A percentile compares a stretch with the other conserved stretches of the same genome.
phyloP scores from a whole-genome alignment of 2,888 invertebrate genomes.

The Lissonota sp. region DNA sequence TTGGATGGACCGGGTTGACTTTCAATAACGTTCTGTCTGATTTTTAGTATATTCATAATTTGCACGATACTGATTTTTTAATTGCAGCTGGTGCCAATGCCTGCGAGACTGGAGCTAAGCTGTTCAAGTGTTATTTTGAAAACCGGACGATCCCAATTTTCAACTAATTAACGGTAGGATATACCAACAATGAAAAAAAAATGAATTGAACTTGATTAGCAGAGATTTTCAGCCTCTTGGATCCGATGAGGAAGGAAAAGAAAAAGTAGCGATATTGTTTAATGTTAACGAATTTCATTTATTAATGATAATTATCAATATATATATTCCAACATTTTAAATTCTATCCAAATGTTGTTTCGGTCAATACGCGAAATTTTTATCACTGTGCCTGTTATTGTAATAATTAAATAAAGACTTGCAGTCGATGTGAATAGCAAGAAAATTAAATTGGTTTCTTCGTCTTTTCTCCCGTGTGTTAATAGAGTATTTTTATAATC shows the following conservation, averaged over 20 bases:
- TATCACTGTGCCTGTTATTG: too few species aligned
- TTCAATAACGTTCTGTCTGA: too few species aligned
- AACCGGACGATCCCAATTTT: slow-evolving; percentile 37
- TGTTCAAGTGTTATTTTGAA: slow-evolving; percentile 64
- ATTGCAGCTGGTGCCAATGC: slow-evolving; percentile 56
- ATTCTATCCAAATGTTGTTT: too few species aligned
- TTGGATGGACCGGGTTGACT: not conserved
- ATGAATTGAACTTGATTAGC: too few species aligned
- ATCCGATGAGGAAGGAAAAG: too few species aligned
- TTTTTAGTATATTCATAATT: too few species aligned
- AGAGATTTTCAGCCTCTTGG: too few species aligned
- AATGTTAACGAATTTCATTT: slow-evolving; percentile 1
- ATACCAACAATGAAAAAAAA: too few species aligned
- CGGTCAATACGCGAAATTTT: too few species aligned
- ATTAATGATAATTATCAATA: not conserved
- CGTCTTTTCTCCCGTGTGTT: not conserved
- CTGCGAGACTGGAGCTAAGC: slow-evolving; percentile 63
- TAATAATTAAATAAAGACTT: too few species aligned
- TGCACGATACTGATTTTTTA: not conserved
- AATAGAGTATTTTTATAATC: not conserved
- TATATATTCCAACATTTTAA: too few species aligned
- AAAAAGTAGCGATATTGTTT: too few species aligned
- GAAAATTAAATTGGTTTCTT: not conserved
- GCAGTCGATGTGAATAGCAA: not conserved
- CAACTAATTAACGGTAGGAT: not conserved